These are phyloP conservation scores for Mesembrinibis cayennensis DNA, from an alignment of 2,113 vertebrate genomes.

Conservation along the genomic window DNA sequence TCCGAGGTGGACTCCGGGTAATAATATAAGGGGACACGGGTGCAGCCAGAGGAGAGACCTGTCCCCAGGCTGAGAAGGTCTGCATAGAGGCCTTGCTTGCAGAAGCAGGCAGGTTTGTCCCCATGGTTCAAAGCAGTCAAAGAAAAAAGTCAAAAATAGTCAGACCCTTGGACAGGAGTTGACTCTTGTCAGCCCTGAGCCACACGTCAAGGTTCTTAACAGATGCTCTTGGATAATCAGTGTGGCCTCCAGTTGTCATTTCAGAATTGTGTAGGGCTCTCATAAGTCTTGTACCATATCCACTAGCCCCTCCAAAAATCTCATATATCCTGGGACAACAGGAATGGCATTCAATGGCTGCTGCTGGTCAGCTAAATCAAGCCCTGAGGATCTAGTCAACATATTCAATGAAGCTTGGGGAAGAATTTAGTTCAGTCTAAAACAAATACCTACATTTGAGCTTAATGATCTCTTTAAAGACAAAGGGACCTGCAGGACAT, in stretches of 20 bases:
- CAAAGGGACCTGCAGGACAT: not conserved
- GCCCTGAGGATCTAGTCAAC: not conserved
- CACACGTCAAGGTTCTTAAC: not conserved
- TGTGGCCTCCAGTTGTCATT: not conserved
- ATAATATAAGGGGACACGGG: not conserved
- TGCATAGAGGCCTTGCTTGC: not conserved
- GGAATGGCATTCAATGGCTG: not conserved
- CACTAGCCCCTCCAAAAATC: not conserved
- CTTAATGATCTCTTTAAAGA: not conserved
- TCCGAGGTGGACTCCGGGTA: rapidly evolving
- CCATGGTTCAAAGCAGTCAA: not conserved
- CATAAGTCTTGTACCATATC: not conserved
- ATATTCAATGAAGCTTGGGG: not conserved
- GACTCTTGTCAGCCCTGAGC: not conserved
- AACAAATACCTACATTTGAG: not conserved
- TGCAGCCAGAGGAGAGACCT: not conserved
- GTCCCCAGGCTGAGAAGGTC: not conserved
- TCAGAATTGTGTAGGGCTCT: not conserved
- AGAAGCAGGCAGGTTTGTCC: not conserved
- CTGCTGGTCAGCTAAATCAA: not conserved
- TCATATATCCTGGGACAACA: not conserved
- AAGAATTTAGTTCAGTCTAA: not conserved
- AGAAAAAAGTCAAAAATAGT: not conserved
- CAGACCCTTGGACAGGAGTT: not conserved
- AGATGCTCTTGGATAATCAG: not conserved